Base-by-base conservation (phyloP, 1,140 invertebrate genomes). In the Neodiprion fabricii region DNA sequence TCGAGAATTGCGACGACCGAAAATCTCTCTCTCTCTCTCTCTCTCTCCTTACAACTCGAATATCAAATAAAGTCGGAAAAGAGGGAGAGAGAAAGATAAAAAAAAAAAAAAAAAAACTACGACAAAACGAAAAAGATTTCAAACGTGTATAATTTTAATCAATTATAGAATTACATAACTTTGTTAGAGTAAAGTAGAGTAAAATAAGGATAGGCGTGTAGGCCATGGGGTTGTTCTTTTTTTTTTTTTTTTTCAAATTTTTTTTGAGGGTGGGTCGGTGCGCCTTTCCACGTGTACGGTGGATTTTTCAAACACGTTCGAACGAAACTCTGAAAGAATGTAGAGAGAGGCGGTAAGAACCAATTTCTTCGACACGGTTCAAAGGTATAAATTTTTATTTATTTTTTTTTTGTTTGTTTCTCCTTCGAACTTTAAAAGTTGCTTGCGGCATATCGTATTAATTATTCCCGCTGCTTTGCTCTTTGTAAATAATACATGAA, bases 191-290 rank as follows among this genome's bases (percentile, higher is more conserved):
- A 47, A 17, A 66, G 47, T 11, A 70, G 48, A 40, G 48, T 68
- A 47, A 17, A 66, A 61, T 40, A 40, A 76, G 75, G 71, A 72
- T 72, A 82, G 79, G 78, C 84, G 80, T 80, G 80, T 84, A 83
- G 84, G 85, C 84, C 84, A 87, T 87, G 84, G 85, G 86, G 84
- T 81, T 78, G 14, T 67, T 2, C 4, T 40, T 40, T 40, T 5
- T 40, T 40, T 40, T 67, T 2, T 40, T 40, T 40, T 40, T 5
- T 40, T 40, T 40, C 17, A 21, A 21, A 21, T 2, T 1, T 40
- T 40, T 40, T 0, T 40, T 40, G 1, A 1, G 28, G 28, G 66
- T 17, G 86, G 87, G 81, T 88, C 86, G 87, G 86, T 87, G 86
- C 86, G 87, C 84, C 82, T 70, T 40, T 28, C 14, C 12, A 21